phyloP scores from a whole-genome alignment of 2,113 vertebrate species.

The Caracal caracal region DNA sequence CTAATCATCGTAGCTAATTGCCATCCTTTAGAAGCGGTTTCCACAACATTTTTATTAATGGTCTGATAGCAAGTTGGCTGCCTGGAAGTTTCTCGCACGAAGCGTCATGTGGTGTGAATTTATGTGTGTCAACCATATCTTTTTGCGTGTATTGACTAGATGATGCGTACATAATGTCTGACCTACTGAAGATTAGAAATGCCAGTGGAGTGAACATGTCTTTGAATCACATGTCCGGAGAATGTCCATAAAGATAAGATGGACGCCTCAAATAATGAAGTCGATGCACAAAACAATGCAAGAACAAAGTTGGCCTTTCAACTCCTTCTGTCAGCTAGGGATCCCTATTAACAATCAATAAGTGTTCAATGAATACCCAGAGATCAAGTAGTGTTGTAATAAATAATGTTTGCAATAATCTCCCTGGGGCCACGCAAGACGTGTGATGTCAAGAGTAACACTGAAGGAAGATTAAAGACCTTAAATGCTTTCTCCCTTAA shows the following conservation, averaged over 20 bases:
- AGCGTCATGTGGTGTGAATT: constrained; percentile 48
- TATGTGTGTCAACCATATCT: constrained; percentile 58
- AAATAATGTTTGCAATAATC: constrained; percentile 23
- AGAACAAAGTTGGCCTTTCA: neutral
- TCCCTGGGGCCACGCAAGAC: neutral
- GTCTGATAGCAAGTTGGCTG: constrained; percentile 59
- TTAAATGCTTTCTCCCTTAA: constrained; percentile 46
- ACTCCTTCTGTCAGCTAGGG: neutral
- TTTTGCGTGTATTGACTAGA: constrained; percentile 49
- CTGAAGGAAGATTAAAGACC: constrained; percentile 33
- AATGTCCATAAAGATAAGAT: constrained; percentile 37
- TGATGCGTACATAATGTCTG: constrained; percentile 40
- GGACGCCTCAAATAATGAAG: constrained; percentile 34
- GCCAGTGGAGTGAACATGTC: neutral
- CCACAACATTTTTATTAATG: constrained; percentile 71
- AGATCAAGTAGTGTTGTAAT: constrained; percentile 39
- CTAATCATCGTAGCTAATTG: constrained; percentile 78
- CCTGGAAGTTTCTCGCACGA: constrained; percentile 50
- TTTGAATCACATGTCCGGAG: constrained; percentile 47
- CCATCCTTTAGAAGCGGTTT: constrained; percentile 71
- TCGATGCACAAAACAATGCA: neutral
- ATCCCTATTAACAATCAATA: constrained; percentile 51
- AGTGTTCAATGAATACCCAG: constrained; percentile 46
- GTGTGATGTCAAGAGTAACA: constrained; percentile 42
- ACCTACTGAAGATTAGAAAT: constrained; percentile 21